phyloP scores from a whole-genome alignment of 2,797 vertebrate genomes.

The Parambassis ranga region DNA sequence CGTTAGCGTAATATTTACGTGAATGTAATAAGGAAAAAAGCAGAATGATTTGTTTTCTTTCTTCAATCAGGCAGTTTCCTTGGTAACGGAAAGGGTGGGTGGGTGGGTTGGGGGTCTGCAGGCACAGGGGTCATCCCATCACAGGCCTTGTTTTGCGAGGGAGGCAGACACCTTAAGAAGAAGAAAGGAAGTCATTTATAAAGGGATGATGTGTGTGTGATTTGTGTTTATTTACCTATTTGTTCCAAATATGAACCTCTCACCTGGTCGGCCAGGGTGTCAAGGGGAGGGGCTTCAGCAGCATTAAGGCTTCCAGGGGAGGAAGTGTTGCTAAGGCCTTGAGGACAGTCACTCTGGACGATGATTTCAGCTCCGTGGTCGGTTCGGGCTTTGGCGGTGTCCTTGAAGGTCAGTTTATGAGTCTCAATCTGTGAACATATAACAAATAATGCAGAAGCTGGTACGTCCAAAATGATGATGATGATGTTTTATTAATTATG shows the following conservation, averaged over 20 bases:
- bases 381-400: conserved; percentile 90
- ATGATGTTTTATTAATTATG: too few species aligned
- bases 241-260: neutral
- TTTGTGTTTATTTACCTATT: neutral
- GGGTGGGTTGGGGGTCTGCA: neutral
- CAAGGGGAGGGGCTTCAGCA: conserved; percentile 87
- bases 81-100: conserved; percentile 25
- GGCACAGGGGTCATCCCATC: conserved; percentile 66
- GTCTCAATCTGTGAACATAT: conserved; percentile 82
- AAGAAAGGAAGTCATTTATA: neutral
- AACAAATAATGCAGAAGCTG: neutral
- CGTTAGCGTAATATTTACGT: neutral
- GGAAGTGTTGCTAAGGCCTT: conserved; percentile 86
- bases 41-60: neutral
- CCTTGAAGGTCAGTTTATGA: conserved; percentile 90
- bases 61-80: conserved; percentile 28
- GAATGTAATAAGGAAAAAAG: neutral
- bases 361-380: conserved; percentile 93
- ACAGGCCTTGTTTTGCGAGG: conserved; percentile 93
- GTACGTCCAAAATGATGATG: neutral
- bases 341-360: conserved; percentile 83
- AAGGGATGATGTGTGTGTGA: neutral
- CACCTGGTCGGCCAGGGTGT: conserved; percentile 85
- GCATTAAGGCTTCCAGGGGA: conserved; percentile 89
- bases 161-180: conserved; percentile 83